Evolutionary conservation across 2,797 vertebrate genomes (phyloP).

Genomic region (Anas flavirostris): DNA sequence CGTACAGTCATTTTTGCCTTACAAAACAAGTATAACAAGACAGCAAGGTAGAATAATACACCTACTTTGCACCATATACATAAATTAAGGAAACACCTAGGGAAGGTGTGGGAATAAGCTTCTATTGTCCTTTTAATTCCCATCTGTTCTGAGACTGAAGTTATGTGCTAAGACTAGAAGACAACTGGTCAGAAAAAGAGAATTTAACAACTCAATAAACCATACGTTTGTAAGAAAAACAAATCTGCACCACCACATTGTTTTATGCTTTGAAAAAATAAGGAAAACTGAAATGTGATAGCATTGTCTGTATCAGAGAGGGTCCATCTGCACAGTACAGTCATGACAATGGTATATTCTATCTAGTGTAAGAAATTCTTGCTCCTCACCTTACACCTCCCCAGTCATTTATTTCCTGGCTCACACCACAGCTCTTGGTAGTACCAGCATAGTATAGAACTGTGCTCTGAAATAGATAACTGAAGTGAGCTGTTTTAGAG

Average conservation of each 20-base stretch:
- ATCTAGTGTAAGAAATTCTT: not conserved
- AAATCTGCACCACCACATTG: not conserved
- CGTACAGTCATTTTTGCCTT: not conserved
- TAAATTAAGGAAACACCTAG: not conserved
- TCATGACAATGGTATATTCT: not conserved
- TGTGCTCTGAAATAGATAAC: not conserved
- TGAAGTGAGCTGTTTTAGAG: not conserved
- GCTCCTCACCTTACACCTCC: not conserved
- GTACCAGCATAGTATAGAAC: not conserved
- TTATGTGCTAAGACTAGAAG: not conserved
- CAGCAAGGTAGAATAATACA: not conserved
- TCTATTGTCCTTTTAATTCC: not conserved
- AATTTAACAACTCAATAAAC: not conserved
- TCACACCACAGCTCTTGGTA: not conserved
- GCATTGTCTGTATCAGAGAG: not conserved
- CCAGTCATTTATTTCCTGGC: not conserved
- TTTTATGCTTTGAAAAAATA: not conserved
- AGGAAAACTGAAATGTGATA: not conserved
- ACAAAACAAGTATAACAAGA: not conserved
- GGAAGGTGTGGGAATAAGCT: not conserved
- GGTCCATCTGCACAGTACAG: not conserved
- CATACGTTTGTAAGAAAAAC: not conserved
- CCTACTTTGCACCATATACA: rapidly evolving
- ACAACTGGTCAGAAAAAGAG: not conserved
- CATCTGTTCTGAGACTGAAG: not conserved